phyloP scores from a whole-genome alignment of 2,888 invertebrate species.

The Ectemnius continuus region DNA sequence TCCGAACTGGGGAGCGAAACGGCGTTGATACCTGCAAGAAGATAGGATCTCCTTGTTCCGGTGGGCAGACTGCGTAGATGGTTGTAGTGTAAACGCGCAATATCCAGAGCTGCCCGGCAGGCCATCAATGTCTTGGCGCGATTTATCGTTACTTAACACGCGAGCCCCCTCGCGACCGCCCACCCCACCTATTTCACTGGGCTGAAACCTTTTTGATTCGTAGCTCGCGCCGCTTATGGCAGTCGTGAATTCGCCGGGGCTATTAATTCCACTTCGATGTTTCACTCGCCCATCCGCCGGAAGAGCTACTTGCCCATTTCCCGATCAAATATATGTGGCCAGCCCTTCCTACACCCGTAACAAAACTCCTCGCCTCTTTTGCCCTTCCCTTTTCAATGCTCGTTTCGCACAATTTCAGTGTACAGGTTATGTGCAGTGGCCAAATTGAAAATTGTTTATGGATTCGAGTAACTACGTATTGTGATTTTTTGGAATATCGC shows the following conservation, averaged over 20 bases:
- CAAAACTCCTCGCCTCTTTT: too few relatives aligned
- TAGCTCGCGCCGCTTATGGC: conserved; percentile 56
- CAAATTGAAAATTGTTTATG: too few relatives aligned
- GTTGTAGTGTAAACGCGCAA: conserved; percentile 46
- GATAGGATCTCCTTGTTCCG: conserved; percentile 16
- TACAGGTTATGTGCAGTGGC: too few relatives aligned
- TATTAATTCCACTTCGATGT: conserved; percentile 57
- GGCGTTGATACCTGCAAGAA: conserved; percentile 2
- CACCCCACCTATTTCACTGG: conserved; percentile 41
- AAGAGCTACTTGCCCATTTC: conserved; percentile 15
- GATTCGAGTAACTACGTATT: too few relatives aligned
- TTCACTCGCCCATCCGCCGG: conserved; percentile 45
- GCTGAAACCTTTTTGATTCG: conserved; percentile 61
- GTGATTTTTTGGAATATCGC: too few relatives aligned
- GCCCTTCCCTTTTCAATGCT: too few relatives aligned
- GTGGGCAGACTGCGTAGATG: conserved; percentile 29
- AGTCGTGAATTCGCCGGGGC: conserved; percentile 52
- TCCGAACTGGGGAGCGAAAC: neutral
- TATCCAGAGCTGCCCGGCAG: conserved; percentile 49
- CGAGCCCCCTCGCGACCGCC: conserved; percentile 46
- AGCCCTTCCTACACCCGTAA: too few relatives aligned
- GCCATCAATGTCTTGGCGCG: conserved; percentile 60
- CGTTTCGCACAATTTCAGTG: too few relatives aligned
- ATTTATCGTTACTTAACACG: conserved; percentile 62
- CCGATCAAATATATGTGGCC: too few relatives aligned